Evolutionary conservation across 2,888 invertebrate species (phyloP), one percentile per base, ranked within the genome.

Genomic region (Odiellus spinosus): DNA sequence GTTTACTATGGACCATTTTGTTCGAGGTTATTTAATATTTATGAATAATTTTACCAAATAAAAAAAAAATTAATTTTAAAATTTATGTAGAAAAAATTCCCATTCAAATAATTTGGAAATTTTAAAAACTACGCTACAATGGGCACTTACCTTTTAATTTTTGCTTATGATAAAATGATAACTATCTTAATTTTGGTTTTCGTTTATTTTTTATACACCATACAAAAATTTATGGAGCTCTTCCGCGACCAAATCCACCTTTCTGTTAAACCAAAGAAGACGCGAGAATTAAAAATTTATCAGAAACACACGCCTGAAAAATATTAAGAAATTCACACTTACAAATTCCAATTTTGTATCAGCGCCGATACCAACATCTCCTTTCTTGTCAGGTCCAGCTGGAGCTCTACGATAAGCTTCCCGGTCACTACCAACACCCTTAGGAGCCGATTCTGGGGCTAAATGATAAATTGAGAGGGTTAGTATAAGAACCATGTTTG

Each of bases 331-430:
- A 38, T 12, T 17, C 10, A 40, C 26, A 51, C 51, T 49, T 47
- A 51, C 51, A 45, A 51, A 51, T 49, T 51, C 51, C 14, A 51
- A 32, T 40, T 49, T 51, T 1, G 51, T 26, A 15, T 51, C 51
- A 10, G 40, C 17, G 15, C 50, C 50, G 18, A 51, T 32, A 40
- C 51, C 51, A 44, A 51, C 51, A 35, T 51, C 51, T 17, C 48
- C 51, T n/a, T 44, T 42, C 17, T 51, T 51, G 32, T 51, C 51
- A 40, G 43, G 39, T 18, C 42, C 51, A 52, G 49, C 49, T 6
- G 42, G 49, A 45, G 49, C 47, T 40, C 49, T 46, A 44, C 52
- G 44, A 39, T 52, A 52, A 8, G 32, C 38, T 43, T 52, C 52
- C 32, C 52, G 26, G 12, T 52, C 52, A 45, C 26, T 26, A 26